Evolutionary conservation across 2,888 invertebrate genomes (phyloP), one percentile per base, ranked within the genome.

Genomic region (Itoplectis maculator): DNA sequence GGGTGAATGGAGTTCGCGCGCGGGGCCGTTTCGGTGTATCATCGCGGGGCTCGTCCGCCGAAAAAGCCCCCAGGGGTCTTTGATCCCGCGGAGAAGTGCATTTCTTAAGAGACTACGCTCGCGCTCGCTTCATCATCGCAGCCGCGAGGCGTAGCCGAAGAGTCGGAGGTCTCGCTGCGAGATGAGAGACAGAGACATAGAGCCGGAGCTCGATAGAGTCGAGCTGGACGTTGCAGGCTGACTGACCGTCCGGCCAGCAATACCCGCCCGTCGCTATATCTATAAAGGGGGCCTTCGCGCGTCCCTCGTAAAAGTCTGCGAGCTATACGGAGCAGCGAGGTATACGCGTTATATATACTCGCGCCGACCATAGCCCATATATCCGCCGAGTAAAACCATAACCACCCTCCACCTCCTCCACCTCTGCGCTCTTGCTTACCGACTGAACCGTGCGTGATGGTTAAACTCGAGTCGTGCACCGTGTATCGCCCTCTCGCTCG

Each of bases 271-370:
- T 61, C 29, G 29, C 5, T 81, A 76, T 78, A 80, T 85, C 82
- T 76, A 82, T 82, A 84, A 84, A 85, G 82, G 74, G 79, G 68
- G 76, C n/a, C n/a, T n/a, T n/a, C 75, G 76, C 78, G 75, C 75
- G 66, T 61, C 79, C 72, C 77, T 84, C 84, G 76, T 84, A 82
- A 84, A 84, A 84, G 82, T 83, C 78, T 72, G 56, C 54, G 56
- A 79, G 75, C 78, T n/a, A n/a, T n/a, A n/a, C n/a, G n/a, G n/a
- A n/a, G 54, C 49, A 63, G 65, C 54, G 73, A 70, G 65, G 78
- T 63, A 70, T 65, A 37, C 79, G 59, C 68, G 77, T 73, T 78
- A n/a, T n/a, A n/a, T n/a, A n/a, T n/a, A 81, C 73, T 73, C 75
- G 69, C 54, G 45, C 72, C 72, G 49, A 69, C 69, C 51, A 29